These are phyloP conservation scores for Aurelia coerulea DNA, from an alignment of 30 jellyfish, hydroid and myxozoan genomes.

Conservation along the genomic window DNA sequence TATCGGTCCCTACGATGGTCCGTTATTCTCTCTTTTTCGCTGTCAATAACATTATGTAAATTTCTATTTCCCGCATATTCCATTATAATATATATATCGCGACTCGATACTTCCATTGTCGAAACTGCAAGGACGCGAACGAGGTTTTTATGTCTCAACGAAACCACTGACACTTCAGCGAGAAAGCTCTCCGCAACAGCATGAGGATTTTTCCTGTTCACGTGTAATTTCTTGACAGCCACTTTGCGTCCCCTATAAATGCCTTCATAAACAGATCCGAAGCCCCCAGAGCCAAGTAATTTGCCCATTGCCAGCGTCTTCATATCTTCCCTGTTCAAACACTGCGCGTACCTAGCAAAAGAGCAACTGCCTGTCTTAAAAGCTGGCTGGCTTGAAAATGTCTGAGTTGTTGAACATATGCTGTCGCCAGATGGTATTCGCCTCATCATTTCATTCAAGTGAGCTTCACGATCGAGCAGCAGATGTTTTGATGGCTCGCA, in stretches of 20 bases:
- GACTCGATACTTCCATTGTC: constrained; percentile 47
- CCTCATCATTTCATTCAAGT: constrained; percentile 25
- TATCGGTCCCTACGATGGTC: constrained; percentile 73
- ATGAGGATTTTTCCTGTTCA: constrained; percentile 86
- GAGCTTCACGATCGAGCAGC: no score
- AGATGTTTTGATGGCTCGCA: no score
- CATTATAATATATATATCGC: constrained; percentile 82
- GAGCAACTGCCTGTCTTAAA: constrained; percentile 52
- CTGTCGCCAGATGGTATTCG: constrained; percentile 33
- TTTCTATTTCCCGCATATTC: constrained; percentile 96
- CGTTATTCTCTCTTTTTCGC: constrained; percentile 79
- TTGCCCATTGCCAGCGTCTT: constrained; percentile 73
- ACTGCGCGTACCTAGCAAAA: constrained; percentile 70
- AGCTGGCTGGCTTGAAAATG: constrained; percentile 5
- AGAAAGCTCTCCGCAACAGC: constrained; percentile 93
- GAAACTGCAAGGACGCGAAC: constrained; percentile 95
- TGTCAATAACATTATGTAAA: constrained; percentile 77
- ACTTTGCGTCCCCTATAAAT: constrained; percentile 72
- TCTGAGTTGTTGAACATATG: constrained; percentile 6
- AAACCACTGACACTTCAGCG: constrained; percentile 92
- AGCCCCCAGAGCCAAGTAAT: constrained; percentile 96
- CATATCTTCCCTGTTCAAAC: constrained; percentile 54
- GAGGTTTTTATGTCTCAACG: constrained; percentile 86
- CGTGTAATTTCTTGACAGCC: constrained; percentile 91
- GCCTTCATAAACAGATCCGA: constrained; percentile 98